Base-by-base conservation (phyloP, 2,888 invertebrate species). In the Drosophila longiperda region DNA sequence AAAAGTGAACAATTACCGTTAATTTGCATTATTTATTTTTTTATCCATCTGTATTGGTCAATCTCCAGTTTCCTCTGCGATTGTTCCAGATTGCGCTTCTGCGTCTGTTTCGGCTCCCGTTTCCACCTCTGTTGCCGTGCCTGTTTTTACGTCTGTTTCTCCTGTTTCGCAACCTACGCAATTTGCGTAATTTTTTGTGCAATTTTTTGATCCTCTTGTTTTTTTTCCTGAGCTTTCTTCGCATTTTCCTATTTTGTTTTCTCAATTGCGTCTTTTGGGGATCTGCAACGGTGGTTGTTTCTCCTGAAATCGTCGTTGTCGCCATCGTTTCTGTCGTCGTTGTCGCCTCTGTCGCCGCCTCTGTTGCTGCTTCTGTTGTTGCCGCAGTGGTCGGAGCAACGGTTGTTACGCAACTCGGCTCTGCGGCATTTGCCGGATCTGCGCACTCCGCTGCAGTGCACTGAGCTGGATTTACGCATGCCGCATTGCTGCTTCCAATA, bases 401-500 rank as follows among this genome's bases (percentile, higher is more conserved):
- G 40, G 40, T 40, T 5, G 38, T n/a, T 9, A 8, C 9, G 40
- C 40, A 40, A n/a, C 9, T 40, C 2, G 40, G n/a, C 0, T 40
- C 40, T n/a, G n/a, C n/a, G 9, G n/a, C n/a, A 50, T 73, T 75
- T 1, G 26, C 15, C 3, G 49, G 0, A 0, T 53, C 45, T 23
- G 1, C 15, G 11, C 42, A 50, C 53, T 65, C 66, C 1, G 4
- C 0, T 7, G 53, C 7, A 17, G 54, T 60, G 9, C 68, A 69
- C 11, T 32, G 3, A 2, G 1, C 4, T 9, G 34, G 6, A 3
- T 3, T 2, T 8, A 0, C 12, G 9, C 68, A 68, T 1, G 12
- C 12, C 9, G 69, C 70, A 26, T 53, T 20, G 34, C 42, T 64
- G 64, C 58, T 33, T 7, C 12, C 17, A 11, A 64, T 33, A 2